A percentile compares a stretch with the other conserved stretches of the same genome.
Conservation (phyloP, 2,113 vertebrate species). For the Strigops habroptila region DNA sequence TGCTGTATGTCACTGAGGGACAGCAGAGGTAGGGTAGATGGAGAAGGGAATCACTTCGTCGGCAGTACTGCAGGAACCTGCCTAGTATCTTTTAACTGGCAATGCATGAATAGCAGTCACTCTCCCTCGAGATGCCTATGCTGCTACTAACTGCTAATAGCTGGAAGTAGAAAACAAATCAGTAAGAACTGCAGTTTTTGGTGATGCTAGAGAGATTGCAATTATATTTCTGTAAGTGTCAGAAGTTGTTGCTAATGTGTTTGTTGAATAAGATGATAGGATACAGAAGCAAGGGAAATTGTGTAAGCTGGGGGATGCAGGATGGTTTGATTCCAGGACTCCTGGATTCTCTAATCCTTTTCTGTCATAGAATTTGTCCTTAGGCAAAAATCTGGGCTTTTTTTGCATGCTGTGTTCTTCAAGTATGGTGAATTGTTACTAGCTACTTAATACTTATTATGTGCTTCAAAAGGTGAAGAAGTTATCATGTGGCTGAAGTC, state of each 20-base stretch:
- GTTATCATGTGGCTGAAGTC: background rate
- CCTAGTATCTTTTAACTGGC: background rate
- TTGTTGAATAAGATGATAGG: background rate
- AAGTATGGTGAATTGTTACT: background rate
- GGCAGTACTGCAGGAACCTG: background rate
- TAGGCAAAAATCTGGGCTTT: background rate
- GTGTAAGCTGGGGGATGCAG: background rate
- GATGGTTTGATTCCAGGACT: background rate
- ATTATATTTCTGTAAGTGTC: rapidly evolving
- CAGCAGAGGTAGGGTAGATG: background rate
- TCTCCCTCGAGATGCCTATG: background rate
- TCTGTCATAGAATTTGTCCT: background rate
- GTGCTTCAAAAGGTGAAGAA: background rate
- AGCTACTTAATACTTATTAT: background rate
- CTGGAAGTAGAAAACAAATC: background rate
- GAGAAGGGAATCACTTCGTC: background rate
- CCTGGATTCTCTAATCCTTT: background rate
- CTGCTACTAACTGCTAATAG: background rate
- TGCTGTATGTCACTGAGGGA: background rate
- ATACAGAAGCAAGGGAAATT: background rate
- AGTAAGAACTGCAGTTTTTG: background rate
- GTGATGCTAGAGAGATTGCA: background rate
- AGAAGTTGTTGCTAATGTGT: background rate
- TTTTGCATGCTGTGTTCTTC: background rate
- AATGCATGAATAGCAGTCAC: background rate